Evolutionary conservation across 2,797 vertebrate species (phyloP), one percentile per base, ranked within the genome.

Genomic region (Phrynocephalus guinanensis): DNA sequence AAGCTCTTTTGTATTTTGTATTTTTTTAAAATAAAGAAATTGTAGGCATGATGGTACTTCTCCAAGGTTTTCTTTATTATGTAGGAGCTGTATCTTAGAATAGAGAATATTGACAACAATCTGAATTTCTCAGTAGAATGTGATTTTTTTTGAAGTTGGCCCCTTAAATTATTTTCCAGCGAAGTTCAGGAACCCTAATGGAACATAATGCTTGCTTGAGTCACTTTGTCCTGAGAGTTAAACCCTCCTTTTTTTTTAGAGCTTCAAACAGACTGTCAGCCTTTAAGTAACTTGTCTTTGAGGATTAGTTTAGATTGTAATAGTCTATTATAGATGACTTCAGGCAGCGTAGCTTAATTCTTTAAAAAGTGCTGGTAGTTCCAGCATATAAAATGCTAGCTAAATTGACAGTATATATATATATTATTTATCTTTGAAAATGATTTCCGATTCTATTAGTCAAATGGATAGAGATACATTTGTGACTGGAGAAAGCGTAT

Each of bases 91-190:
- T 78, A 38, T 89, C 52, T 44, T 38, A 91, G 85, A 90, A 90
- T 89, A 87, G 88, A 91, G 89, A 26, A 20, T 52, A 38, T 84
- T 63, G 76, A 85, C 71, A 73, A 66, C 68, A 85, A 60, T 87
- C 60, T 80, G 85, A 56, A 44, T 33, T 79, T 33, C 73, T 63
- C 50, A 56, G 3, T 50, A 91, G 87, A 89, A 94, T 26, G 68
- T 85, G 63, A 30, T n/a, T 87, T 38, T 92, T 94, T 94, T 94
- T 94, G 91, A 93, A 90, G 85, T 92, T 92, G 82, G 38, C 78
- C 48, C 89, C 79, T 79, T 84, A 76, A 33, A 30, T 52, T 88
- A 70, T 68, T 91, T 76, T 92, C 87, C 87, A 94, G 83, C 52
- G 4, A 26, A 88, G 90, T 86, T 75, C 86, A 88, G 6, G 90